Percentiles rank a stretch among this genome's conserved stretches.
Conservation (phyloP, 2,888 invertebrate genomes). For the Podabrus alpinus region DNA sequence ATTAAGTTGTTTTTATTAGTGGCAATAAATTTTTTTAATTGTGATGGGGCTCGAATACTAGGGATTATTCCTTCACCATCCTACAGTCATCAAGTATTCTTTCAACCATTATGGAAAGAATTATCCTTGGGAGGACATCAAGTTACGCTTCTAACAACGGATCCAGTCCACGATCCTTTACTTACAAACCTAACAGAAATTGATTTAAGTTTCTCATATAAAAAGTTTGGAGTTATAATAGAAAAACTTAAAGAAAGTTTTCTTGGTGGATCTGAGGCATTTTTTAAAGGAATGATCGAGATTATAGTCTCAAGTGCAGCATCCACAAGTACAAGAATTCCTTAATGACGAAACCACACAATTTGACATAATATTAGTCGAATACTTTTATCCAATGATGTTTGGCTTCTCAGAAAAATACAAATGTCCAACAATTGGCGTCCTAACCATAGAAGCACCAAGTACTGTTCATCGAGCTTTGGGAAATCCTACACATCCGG, state of each 20-base stretch:
- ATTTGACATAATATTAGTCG: conserved; percentile 49
- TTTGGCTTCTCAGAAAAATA: conserved; percentile 45
- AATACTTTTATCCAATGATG: conserved; percentile 42
- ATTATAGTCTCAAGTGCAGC: conserved; percentile 18
- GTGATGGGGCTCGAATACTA: neutral
- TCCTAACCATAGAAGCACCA: conserved; percentile 20
- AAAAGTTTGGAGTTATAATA: neutral
- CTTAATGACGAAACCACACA: conserved; percentile 41
- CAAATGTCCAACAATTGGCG: conserved; percentile 46
- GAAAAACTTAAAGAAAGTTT: neutral
- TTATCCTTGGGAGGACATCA: neutral
- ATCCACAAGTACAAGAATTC: conserved; percentile 43
- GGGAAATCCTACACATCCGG: neutral
- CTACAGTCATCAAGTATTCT: neutral
- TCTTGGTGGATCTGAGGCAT: neutral
- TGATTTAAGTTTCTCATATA: neutral
- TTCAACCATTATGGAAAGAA: neutral
- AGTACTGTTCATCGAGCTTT: neutral
- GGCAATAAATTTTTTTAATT: neutral
- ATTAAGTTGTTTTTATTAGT: neutral
- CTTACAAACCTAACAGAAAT: neutral
- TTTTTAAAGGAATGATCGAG: neutral
- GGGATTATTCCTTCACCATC: neutral
- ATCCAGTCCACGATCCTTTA: neutral
- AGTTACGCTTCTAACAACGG: neutral